A percentile compares a stretch with the other conserved stretches of the same genome.
These are phyloP conservation scores for Artibeus jamaicensis DNA, from an alignment of 2,797 vertebrate genomes.

Conservation along the genomic window DNA sequence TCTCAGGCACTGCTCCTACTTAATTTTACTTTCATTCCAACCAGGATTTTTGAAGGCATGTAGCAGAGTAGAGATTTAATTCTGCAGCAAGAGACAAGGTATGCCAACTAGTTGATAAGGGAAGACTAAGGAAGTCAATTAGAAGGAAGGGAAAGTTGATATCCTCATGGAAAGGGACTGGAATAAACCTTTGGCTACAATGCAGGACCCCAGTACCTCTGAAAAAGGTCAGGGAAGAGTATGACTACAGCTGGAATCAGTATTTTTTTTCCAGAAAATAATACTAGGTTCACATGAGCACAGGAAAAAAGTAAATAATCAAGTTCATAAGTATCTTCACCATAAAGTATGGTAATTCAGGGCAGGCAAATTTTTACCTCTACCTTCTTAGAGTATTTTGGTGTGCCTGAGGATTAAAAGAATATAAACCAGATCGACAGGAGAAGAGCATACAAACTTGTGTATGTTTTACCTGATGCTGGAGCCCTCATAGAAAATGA, in stretches of 20 bases:
- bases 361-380: neutral
- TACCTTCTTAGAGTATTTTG: neutral
- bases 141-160: neutral
- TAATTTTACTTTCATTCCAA: neutral
- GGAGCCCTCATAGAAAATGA: neutral
- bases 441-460: neutral
- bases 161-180: neutral
- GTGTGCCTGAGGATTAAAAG: neutral
- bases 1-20: neutral
- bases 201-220: neutral
- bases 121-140: neutral
- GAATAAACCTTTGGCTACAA: neutral
- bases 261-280: neutral
- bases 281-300: neutral
- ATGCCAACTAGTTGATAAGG: neutral
- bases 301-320: neutral
- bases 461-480: neutral
- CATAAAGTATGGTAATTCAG: neutral
- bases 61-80: neutral
- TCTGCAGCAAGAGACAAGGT: neutral
- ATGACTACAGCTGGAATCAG: neutral
- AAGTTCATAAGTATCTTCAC: neutral
- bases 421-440: too few relatives aligned
- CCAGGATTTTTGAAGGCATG: neutral
- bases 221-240: neutral